Base-by-base conservation (phyloP, 1,140 invertebrate species). In the Drosophila kepulauana region DNA sequence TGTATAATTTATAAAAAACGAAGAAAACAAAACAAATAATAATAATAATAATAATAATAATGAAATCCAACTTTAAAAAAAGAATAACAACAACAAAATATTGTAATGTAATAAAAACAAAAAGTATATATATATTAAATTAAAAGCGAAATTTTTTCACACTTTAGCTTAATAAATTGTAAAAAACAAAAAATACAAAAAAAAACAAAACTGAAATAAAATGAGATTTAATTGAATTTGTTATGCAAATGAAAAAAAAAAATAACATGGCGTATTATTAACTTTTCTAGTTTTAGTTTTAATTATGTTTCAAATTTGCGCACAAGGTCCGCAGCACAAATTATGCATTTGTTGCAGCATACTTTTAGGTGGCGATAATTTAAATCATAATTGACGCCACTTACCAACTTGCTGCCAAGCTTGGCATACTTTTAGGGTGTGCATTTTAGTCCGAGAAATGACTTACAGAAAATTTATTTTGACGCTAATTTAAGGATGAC, bases 151-250 rank as follows among this genome's bases (percentile, higher is more conserved):
- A 91, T 91, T 92, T 92, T 92, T 92, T 92, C 91, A 92, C 91
- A 92, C 91, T 92, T 92, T 92, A 92, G 91, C 91, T 92, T 92
- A 92, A 92, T 92, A 92, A 92, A 92, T 91, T 92, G 91, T 92
- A 92, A 91, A 92, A 87, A 91, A 88, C 75, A 84, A 86, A 79
- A 64, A 79, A 58, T 71, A 65, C 86, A 86, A 91, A 86, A 79
- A 79, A 81, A 84, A 89, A 89, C 68, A 79, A 86, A 89, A 89
- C 78, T 91, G 86, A 90, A 90, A 90, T 91, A 90, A 90, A 91
- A 92, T 92, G 85, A 92, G 86, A 92, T 92, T 92, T 92, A 92
- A 92, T 92, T 92, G 91, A 92, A 92, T 92, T 92, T 92, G 91
- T 92, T 92, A 92, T 92, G 91, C 91, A 92, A 92, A 92, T 90